Conservation (phyloP, 2,797 vertebrate genomes). For the Sus cebifrons region DNA sequence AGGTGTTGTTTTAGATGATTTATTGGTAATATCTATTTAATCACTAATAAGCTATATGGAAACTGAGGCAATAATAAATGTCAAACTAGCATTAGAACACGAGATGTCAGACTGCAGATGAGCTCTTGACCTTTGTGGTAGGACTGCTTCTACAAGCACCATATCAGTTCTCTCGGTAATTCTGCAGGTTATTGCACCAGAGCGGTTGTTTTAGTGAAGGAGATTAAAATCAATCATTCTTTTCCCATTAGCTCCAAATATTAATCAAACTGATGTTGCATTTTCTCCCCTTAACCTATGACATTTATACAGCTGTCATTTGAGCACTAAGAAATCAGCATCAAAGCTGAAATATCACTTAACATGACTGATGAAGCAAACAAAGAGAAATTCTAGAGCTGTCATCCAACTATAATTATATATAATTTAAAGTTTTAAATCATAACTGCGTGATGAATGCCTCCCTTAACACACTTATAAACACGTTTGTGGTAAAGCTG, state of each 20-base stretch:
- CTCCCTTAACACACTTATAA: constrained; percentile 40
- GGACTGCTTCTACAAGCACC: neutral
- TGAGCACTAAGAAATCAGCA: constrained; percentile 55
- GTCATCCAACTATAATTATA: constrained; percentile 34
- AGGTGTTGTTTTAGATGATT: neutral
- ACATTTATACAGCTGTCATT: constrained; percentile 64
- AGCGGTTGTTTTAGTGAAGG: constrained; percentile 56
- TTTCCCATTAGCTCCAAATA: constrained; percentile 66
- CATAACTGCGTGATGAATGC: constrained; percentile 54
- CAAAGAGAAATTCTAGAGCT: constrained; percentile 61
- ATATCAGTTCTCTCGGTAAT: neutral
- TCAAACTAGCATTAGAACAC: neutral
- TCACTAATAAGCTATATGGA: constrained; percentile 45
- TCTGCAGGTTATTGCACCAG: neutral
- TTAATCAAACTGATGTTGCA: constrained; percentile 77
- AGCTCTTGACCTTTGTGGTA: constrained; percentile 27
- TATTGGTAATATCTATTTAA: constrained; percentile 33
- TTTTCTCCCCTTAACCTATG: constrained; percentile 76
- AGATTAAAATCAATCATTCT: constrained; percentile 63
- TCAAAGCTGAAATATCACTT: constrained; percentile 73
- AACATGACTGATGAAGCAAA: constrained; percentile 63
- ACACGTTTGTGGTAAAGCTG: neutral
- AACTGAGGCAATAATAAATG: constrained; percentile 48
- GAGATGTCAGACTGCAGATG: neutral
- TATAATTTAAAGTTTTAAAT: constrained; percentile 59